Conservation (phyloP, 2,888 invertebrate species). For the Diadegma fenestrale region DNA sequence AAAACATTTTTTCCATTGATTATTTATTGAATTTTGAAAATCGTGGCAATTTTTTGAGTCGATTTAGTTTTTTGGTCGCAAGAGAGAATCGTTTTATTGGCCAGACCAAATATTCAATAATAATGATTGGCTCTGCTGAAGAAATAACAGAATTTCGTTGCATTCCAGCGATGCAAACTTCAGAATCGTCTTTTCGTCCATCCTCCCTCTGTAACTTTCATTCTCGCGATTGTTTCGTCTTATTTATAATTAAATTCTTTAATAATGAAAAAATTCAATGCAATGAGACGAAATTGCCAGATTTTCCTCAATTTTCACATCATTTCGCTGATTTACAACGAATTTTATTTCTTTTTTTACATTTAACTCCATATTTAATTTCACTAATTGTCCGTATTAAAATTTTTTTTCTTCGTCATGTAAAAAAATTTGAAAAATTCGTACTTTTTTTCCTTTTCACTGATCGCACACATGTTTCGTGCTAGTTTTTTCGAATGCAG, state of each 20-base stretch:
- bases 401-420: background rate
- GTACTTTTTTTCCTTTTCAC: background rate
- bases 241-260: background rate
- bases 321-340: background rate
- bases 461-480: conserved; percentile 39
- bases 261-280: background rate
- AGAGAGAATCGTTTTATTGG: too few species aligned
- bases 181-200: too few species aligned
- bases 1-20: too few species aligned
- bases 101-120: too few species aligned
- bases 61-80: too few species aligned
- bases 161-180: too few species aligned
- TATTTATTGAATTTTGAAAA: too few species aligned
- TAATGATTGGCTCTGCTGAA: too few species aligned
- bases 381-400: background rate
- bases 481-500: conserved; percentile 51
- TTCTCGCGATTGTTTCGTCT: too few species aligned
- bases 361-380: background rate
- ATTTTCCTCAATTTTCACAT: background rate
- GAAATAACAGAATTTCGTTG: too few species aligned
- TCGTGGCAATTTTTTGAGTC: too few species aligned
- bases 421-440: background rate
- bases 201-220: background rate
- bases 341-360: background rate
- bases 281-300: background rate